Evolutionary conservation across 1,140 invertebrate species (phyloP), one percentile per base, ranked within the genome.

Genomic region (Idris sp.): DNA sequence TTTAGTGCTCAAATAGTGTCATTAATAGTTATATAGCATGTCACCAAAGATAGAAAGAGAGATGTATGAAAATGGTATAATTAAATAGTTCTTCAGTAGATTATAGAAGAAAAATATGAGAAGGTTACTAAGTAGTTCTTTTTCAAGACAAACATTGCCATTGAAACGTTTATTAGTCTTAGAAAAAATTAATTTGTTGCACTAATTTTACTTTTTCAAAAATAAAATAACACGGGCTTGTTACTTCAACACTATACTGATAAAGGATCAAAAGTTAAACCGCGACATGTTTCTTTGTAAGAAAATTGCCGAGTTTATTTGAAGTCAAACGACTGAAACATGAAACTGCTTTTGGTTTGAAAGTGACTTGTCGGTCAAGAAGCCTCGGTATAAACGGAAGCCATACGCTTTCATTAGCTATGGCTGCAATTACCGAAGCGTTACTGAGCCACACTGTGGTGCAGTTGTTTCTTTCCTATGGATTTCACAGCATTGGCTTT

Each of bases 381-480:
- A 59, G 53, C 64, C 53, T 59, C 44, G 54, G 35, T 49, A 58
- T 67, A 56, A 67, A 58, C 38, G 15, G 56, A 62, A 72, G 48
- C 58, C 58, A 18, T 19, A 41, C 22, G 40, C 62, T 58, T 48
- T 62, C 56, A 62, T 72, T 64, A 56, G 44, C 41, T 22, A 15
- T 15, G 11, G 2, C 7, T 56, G 46, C 48, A 72, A 72, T 62
- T 72, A 62, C 58, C 40, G 30, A 25, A 40, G 56, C 44, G 31
- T 54, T 46, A 48, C 53, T 26, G 15, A 71, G 18, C 28, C 38
- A 61, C 41, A 5, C 6, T 30, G 16, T 16, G 15, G n/a, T 19
- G 14, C 33, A 13, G n/a, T 46, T 56, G 18, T 38, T 64, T 64
- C 36, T 40, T 26, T n/a, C n/a, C 33, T 33, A 13, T 14, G 22